These are phyloP conservation scores for Bettongia penicillata DNA, from an alignment of 2,113 vertebrate species.

Conservation along the genomic window DNA sequence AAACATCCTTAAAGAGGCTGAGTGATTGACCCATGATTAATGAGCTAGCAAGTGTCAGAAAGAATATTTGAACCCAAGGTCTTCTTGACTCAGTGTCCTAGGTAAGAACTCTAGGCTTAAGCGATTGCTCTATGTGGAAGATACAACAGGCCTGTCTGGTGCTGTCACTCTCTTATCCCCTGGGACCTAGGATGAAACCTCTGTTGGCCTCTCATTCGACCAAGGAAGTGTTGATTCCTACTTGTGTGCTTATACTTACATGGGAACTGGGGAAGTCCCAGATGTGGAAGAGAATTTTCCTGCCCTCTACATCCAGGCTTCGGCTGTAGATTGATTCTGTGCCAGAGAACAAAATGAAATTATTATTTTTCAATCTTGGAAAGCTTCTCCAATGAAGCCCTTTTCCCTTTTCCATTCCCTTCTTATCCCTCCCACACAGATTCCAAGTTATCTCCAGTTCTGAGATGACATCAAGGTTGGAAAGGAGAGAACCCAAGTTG, in stretches of 20 bases:
- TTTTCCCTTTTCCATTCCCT: background rate
- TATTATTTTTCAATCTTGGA: background rate
- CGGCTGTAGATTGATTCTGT: slow-evolving; percentile 92
- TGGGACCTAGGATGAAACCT: background rate
- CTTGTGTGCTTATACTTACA: slow-evolving; percentile 78
- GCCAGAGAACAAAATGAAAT: background rate
- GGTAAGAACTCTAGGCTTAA: background rate
- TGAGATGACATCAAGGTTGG: background rate
- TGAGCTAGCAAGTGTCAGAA: background rate
- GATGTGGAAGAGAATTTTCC: slow-evolving; percentile 88
- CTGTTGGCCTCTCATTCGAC: background rate
- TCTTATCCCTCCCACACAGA: background rate
- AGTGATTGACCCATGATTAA: background rate
- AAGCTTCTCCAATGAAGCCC: background rate
- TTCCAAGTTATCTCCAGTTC: background rate
- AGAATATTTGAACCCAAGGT: background rate
- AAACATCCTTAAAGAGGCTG: background rate
- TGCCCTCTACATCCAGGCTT: slow-evolving; percentile 85
- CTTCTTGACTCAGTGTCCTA: background rate
- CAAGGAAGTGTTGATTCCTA: background rate
- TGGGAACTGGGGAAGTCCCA: slow-evolving; percentile 89
- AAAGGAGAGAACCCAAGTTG: background rate
- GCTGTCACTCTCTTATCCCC: background rate
- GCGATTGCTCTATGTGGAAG: background rate
- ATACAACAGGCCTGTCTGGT: background rate